Percentiles rank a stretch among this genome's conserved stretches.
These are phyloP conservation scores for Caenorhabditis tropicalis DNA, from an alignment of 1,140 invertebrate genomes.

Conservation along the genomic window DNA sequence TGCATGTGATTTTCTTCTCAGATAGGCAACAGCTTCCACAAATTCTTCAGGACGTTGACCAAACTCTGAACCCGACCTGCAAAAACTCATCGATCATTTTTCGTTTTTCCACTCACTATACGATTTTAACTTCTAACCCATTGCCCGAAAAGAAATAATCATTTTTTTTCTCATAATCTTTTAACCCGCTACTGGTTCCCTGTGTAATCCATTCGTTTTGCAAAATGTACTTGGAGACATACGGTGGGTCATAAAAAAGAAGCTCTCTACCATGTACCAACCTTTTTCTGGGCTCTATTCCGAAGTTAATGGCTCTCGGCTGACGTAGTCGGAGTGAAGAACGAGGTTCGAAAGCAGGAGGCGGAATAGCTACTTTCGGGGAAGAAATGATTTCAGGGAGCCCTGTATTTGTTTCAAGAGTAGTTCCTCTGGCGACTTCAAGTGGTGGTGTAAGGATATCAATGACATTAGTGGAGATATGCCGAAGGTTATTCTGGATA, in stretches of 20 bases:
- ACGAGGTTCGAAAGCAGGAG: background rate
- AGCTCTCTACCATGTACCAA: background rate
- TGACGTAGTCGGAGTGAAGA: conserved; percentile 25
- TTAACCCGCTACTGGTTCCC: conserved; percentile 35
- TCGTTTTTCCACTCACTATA: conserved; percentile 17
- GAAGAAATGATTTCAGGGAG: conserved; percentile 10
- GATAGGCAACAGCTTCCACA: conserved; percentile 61
- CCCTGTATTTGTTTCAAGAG: conserved; percentile 25
- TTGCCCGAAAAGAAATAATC: conserved; percentile 12
- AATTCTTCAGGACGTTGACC: conserved; percentile 54
- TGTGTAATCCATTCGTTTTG: conserved; percentile 12
- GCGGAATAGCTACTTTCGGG: conserved; percentile 10
- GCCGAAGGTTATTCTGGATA: background rate
- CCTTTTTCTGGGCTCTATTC: conserved; percentile 38
- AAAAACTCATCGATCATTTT: conserved; percentile 30
- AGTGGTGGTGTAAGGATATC: conserved; percentile 47
- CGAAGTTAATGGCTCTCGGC: conserved; percentile 10
- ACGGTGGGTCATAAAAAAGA: conserved; percentile 26
- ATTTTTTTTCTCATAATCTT: conserved; percentile 25
- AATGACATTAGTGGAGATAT: conserved; percentile 15
- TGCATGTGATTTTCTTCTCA: conserved; percentile 63
- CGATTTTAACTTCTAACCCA: conserved; percentile 29
- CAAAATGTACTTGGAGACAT: conserved; percentile 3
- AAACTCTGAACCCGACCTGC: conserved; percentile 24
- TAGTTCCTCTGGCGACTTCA: conserved; percentile 35